A percentile compares a stretch with the other conserved stretches of the same genome.
Evolutionary conservation across 2,888 invertebrate genomes (phyloP).

Genomic region (Nomada hirtipes): DNA sequence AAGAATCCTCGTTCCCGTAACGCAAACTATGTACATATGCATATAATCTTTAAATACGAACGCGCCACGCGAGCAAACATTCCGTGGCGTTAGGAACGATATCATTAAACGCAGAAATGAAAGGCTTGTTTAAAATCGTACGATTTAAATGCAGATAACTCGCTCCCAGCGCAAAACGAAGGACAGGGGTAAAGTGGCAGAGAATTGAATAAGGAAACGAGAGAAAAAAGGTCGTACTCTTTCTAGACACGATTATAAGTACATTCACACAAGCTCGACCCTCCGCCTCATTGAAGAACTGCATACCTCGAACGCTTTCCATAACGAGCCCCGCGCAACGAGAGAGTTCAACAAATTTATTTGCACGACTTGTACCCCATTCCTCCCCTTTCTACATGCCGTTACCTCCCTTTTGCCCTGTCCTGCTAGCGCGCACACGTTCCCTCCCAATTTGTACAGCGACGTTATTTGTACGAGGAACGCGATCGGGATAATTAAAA

Average conservation of each 20-base stretch:
- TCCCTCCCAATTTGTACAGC: conserved; percentile 58
- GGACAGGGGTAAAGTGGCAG: not conserved
- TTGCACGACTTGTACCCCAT: conserved; percentile 60
- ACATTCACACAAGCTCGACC: conserved; percentile 38
- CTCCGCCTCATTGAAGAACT: conserved; percentile 59
- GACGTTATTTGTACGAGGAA: conserved; percentile 49
- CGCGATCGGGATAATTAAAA: conserved; percentile 69
- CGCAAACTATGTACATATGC: not conserved
- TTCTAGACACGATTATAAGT: conserved; percentile 28
- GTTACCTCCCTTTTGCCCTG: not conserved
- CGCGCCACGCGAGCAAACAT: conserved; percentile 34
- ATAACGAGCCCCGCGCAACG: conserved; percentile 62
- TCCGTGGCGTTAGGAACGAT: not conserved
- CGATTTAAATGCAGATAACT: conserved; percentile 56
- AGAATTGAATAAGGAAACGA: not conserved
- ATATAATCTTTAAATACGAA: conserved; percentile 14
- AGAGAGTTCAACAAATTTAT: conserved; percentile 75
- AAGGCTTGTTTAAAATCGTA: conserved; percentile 40
- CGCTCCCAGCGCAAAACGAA: not conserved
- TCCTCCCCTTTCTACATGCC: not conserved
- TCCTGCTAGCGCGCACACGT: conserved; percentile 13
- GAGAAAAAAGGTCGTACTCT: conserved; percentile 1
- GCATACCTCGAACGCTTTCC: conserved; percentile 68
- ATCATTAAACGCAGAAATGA: conserved; percentile 39
- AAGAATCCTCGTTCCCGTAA: conserved; percentile 11